Evolutionary conservation across 2,888 invertebrate genomes (phyloP).

Genomic region (Epirrhoe tristata): DNA sequence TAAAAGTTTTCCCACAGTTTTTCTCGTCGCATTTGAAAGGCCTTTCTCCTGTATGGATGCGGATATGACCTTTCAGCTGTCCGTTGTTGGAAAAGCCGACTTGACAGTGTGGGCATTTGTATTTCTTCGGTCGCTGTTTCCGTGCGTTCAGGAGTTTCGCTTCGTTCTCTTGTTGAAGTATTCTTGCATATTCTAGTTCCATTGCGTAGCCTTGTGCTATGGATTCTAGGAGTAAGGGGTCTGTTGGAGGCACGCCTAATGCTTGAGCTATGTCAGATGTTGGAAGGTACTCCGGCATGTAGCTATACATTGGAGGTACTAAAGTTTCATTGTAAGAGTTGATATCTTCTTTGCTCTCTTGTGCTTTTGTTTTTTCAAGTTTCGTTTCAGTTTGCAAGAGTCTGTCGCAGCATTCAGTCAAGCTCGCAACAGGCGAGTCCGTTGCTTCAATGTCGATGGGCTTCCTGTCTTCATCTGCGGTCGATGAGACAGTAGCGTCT

Average conservation of each 20-base stretch:
- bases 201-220: constrained; percentile 85
- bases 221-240: constrained; percentile 79
- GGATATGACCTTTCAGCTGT: constrained; percentile 95
- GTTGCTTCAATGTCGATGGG: constrained; percentile 28
- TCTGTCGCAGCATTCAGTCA: constrained; percentile 73
- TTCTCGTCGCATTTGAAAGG: constrained; percentile 95
- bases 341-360: constrained; percentile 28
- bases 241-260: constrained; percentile 76
- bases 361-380: constrained; percentile 17
- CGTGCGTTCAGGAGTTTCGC: constrained; percentile 87
- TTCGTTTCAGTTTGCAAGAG: constrained; percentile 53
- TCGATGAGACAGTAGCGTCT: constrained; percentile 86
- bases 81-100: constrained; percentile 98
- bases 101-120: constrained; percentile 95
- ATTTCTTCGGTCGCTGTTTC: constrained; percentile 95
- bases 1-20: constrained; percentile 95
- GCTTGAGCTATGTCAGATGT: constrained; percentile 76
- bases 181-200: constrained; percentile 89
- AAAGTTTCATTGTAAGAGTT: constrained; percentile 33
- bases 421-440: constrained; percentile 72
- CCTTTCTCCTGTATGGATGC: constrained; percentile 96
- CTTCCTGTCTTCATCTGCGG: constrained; percentile 70
- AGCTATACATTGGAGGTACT: constrained; percentile 53
- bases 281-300: constrained; percentile 72
- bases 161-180: constrained; percentile 89